Evolutionary conservation across 2,113 vertebrate species (phyloP), one percentile per base, ranked within the genome.

Genomic region (Thalassarche chlororhynchos): DNA sequence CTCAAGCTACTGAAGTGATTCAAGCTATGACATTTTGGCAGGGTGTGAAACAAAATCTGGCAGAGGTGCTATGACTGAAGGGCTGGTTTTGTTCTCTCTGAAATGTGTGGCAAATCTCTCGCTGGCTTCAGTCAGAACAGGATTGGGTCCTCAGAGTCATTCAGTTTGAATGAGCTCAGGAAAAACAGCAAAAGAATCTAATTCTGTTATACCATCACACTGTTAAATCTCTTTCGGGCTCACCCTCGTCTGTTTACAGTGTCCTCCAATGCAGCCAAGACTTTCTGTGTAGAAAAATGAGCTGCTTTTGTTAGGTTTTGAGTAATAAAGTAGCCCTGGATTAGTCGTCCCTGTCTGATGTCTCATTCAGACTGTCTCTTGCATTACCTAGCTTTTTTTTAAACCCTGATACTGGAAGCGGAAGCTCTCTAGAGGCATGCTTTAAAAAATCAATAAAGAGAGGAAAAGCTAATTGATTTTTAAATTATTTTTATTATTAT

Each of bases 1-100:
- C 84, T 96, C 54, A 26, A 74, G 84, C 89, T 81, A 64, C 94
- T 92, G 91, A 83, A 97, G 94, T 69, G 93, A 91, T 96, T 95
- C 70, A 85, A 80, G 87, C 82, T 46, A 64, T 91, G 95, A 90
- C 95, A 92, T 91, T 95, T 88, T 97, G 94, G 91, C 97, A 96
- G 96, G 65, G 86, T 88, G 93, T 94, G 90, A 98, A 98, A 97
- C 69, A 74, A 83, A 95, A 71, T 36, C 84, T 91, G 93, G 89
- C 90, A 93, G 92, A 93, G 80, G 84, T 90, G 91, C 76, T 87
- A 1, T 16, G 70, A 72, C 83, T 87, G 52, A 87, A 95, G 77
- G 83, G 52, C 83, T 89, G 84, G 66, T 95, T 84, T 91, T 96
- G 83, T 96, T 84, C 83, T 54, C 52, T 57, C 42, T 84, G 78